Evolutionary conservation across 2,888 invertebrate genomes (phyloP), one percentile per base, ranked within the genome.

Genomic region (Caenorhabditis doughertyi): DNA sequence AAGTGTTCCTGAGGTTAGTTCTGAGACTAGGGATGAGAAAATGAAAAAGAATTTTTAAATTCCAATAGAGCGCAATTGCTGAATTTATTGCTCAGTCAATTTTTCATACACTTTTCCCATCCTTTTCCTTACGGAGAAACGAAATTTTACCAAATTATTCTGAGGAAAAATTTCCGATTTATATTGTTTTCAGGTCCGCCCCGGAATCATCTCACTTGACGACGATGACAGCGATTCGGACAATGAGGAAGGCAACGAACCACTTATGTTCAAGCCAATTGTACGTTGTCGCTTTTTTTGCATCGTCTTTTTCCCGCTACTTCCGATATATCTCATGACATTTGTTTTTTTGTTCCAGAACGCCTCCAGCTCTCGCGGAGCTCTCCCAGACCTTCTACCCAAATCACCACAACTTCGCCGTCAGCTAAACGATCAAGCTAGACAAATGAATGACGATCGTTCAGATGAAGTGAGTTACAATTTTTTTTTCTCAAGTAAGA

Each of bases 1-100:
- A 16, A 85, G 82, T 51, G 79, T 89, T 79, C 88, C 91, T 11
- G 90, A 91, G 74, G 90, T 90, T 64, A 60, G 86, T 71, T 32
- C n/a, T n/a, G 21, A 47, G 29, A 25, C 5, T 32, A 32, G 9
- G 23, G 32, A 32, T 23, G 18, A 29, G 8, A 44, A 3, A 16
- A 62, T 16, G 42, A n/a, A 27, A 23, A 23, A 35, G 5, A 5
- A 35, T 35, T 35, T 35, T 35, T 9, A 35, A 35, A 35, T 35
- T 7, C 35, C 9, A 5, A 35, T 9, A 35, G 9, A 35, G n/a
- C n/a, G n/a, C n/a, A n/a, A n/a, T n/a, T n/a, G n/a, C n/a, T n/a
- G n/a, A n/a, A n/a, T n/a, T n/a, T n/a, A n/a, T n/a, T n/a, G n/a
- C n/a, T n/a, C n/a, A n/a, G n/a, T n/a, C n/a, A n/a, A n/a, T n/a